Conservation (phyloP, 2,113 vertebrate species). For the Smithornis capensis region DNA sequence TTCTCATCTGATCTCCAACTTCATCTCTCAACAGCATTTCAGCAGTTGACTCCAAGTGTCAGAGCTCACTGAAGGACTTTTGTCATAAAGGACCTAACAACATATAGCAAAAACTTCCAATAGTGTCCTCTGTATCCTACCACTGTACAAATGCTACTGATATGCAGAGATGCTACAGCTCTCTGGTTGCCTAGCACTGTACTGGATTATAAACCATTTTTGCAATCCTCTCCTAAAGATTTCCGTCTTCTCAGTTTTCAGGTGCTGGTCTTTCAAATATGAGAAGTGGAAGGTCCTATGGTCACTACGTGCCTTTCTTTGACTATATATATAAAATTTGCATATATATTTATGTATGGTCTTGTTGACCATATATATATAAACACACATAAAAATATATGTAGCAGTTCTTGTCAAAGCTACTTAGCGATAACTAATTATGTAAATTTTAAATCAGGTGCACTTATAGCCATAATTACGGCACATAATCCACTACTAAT, state of each 20-base stretch:
- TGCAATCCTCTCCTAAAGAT: not conserved
- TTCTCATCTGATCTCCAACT: not conserved
- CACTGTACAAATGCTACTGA: not conserved
- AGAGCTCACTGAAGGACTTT: not conserved
- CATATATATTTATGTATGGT: not conserved
- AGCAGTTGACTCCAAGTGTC: not conserved
- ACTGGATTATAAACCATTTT: not conserved
- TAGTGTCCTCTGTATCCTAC: not conserved
- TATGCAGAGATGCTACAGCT: not conserved
- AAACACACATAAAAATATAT: not conserved
- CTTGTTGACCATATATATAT: not conserved
- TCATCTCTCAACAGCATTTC: not conserved
- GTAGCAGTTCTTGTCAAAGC: not conserved
- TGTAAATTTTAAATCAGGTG: not conserved
- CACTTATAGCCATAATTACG: not conserved
- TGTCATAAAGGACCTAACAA: not conserved
- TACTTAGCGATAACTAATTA: not conserved
- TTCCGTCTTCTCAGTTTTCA: not conserved
- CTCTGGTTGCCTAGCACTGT: not conserved
- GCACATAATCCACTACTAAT: not conserved
- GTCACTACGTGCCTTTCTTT: not conserved
- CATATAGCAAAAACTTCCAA: not conserved
- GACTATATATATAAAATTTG: not conserved
- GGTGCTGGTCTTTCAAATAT: not conserved
- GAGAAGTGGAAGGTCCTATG: not conserved